These are phyloP conservation scores for Theonella swinhoei DNA, from an alignment of 37 sponge, comb jelly and placozoan species.

Conservation along the genomic window DNA sequence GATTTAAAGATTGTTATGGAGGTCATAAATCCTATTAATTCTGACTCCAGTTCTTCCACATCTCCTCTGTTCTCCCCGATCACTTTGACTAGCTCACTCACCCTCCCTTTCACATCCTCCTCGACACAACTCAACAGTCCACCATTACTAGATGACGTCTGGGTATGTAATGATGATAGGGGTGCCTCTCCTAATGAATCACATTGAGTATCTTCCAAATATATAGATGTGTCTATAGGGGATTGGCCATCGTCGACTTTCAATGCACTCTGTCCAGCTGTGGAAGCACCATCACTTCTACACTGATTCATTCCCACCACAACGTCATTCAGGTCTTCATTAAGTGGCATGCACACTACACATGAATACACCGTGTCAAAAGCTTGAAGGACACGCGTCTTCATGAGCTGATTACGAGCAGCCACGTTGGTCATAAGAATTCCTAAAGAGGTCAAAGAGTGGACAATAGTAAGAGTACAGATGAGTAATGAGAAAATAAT, in stretches of 20 bases:
- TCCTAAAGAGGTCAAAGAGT: constrained; percentile 16
- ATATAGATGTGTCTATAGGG: too few species aligned
- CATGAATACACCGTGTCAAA: background rate
- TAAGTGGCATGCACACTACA: constrained; percentile 17
- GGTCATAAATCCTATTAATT: background rate
- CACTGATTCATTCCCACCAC: constrained; percentile 17
- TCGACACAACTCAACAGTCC: background rate
- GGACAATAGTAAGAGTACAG: background rate
- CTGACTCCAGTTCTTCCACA: background rate
- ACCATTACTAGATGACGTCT: background rate
- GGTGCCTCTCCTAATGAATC: too few species aligned
- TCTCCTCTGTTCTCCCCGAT: background rate
- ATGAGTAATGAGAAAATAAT: background rate
- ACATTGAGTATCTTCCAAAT: too few species aligned
- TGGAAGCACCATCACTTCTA: background rate
- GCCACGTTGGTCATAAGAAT: constrained; percentile 48
- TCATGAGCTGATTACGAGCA: constrained; percentile 30
- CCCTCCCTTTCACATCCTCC: background rate
- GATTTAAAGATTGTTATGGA: background rate
- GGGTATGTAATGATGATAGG: too few species aligned
- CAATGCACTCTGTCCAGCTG: background rate
- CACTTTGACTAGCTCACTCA: background rate
- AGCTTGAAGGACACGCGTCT: background rate
- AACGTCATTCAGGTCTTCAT: constrained; percentile 56
- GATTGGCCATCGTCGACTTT: too few species aligned